Evolutionary conservation across 1,140 invertebrate species (phyloP).

Genomic region (Trichonephila clavipes): DNA sequence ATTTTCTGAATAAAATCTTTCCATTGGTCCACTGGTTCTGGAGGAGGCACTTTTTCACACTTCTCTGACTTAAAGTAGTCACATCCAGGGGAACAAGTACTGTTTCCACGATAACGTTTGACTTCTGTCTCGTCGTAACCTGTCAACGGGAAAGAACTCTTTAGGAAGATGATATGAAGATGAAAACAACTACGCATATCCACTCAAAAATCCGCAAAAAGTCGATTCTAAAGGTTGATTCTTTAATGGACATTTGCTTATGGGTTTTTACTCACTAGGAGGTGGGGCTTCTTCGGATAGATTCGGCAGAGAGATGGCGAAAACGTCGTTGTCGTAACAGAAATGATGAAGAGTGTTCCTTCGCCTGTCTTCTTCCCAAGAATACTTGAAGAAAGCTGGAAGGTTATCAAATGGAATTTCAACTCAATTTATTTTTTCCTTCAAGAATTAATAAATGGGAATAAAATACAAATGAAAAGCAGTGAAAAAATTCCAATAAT

Average conservation of each 20-base stretch:
- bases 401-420: neutral
- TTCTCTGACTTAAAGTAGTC: constrained; percentile 35
- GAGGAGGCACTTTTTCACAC: constrained; percentile 40
- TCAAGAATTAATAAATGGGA: too few species aligned
- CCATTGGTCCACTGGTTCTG: constrained; percentile 63
- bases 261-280: constrained; percentile 49
- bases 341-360: constrained; percentile 58
- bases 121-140: constrained; percentile 71
- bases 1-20: constrained; percentile 64
- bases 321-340: constrained; percentile 73
- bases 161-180: neutral
- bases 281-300: constrained; percentile 53
- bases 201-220: too few species aligned
- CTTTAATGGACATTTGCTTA: neutral
- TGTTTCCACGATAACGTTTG: neutral
- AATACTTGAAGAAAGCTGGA: constrained; percentile 75
- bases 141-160: neutral
- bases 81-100: constrained; percentile 55
- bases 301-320: constrained; percentile 62
- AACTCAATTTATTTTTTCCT: too few species aligned
- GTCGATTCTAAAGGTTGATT: too few species aligned
- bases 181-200: neutral
- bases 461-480: too few species aligned
- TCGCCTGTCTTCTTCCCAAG: constrained; percentile 65
- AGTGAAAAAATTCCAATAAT: too few species aligned